phyloP scores from a whole-genome alignment of 2,113 vertebrate genomes.

The Piprites chloris region DNA sequence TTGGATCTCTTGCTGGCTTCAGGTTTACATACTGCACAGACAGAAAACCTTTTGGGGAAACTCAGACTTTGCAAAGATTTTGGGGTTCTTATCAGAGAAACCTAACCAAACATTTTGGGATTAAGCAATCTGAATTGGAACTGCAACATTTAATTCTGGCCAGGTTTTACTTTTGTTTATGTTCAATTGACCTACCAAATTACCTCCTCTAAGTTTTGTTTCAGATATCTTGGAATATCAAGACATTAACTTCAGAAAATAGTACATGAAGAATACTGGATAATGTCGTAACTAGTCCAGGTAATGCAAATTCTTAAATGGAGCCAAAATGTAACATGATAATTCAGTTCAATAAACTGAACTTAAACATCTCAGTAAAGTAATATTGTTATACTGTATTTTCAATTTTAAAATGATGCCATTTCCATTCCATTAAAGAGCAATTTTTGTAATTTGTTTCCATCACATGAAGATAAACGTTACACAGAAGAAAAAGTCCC shows the following conservation, averaged over 20 bases:
- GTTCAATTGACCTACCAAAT: background rate
- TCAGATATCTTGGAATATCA: background rate
- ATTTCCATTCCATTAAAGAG: background rate
- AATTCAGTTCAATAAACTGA: background rate
- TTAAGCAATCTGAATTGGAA: background rate
- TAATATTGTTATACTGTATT: background rate
- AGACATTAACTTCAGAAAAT: background rate
- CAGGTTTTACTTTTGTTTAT: background rate
- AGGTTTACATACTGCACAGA: background rate
- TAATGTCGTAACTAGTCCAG: background rate
- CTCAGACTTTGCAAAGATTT: background rate
- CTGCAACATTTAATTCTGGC: background rate
- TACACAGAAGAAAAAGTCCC: background rate
- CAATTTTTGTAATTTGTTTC: background rate
- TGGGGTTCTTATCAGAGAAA: background rate
- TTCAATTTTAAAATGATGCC: background rate
- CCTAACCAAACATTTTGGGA: background rate
- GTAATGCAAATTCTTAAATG: background rate
- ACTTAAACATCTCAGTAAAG: background rate
- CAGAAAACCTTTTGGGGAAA: background rate
- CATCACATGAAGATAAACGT: background rate
- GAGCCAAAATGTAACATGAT: background rate
- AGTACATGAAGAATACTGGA: background rate
- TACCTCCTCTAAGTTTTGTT: background rate
- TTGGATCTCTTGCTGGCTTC: background rate